A percentile compares a stretch with the other conserved stretches of the same genome.
Conservation (phyloP, 1,140 invertebrate genomes). For the Chironomus striatipennis region DNA sequence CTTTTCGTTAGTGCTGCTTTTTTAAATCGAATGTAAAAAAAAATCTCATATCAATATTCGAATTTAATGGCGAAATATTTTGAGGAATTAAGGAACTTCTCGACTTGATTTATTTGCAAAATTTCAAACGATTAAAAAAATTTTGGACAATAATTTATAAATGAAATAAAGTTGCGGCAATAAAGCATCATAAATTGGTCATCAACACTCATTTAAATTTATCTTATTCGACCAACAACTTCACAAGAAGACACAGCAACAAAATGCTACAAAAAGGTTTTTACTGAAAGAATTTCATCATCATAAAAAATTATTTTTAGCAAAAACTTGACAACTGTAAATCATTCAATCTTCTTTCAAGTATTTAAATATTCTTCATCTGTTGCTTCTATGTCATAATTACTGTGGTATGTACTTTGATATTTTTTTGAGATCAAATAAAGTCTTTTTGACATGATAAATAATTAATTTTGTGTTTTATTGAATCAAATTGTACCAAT, state of each 20-base stretch:
- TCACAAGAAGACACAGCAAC: background rate
- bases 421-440: no score
- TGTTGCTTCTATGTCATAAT: no score
- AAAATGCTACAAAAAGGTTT: background rate
- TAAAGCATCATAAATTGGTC: constrained; percentile 21
- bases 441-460: no score
- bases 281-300: background rate
- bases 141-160: no score
- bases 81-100: background rate
- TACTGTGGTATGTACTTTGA: no score
- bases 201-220: constrained; percentile 16
- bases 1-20: no score
- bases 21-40: background rate
- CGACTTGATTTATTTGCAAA: background rate
- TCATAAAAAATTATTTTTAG: constrained; percentile 9
- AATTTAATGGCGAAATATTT: background rate
- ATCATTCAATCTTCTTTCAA: constrained; percentile 6
- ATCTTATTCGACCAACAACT: background rate
- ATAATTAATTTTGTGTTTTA: no score
- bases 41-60: background rate
- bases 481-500: no score
- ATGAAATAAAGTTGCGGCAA: background rate
- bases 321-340: constrained; percentile 2
- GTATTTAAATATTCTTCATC: no score
- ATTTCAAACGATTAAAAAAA: no score